phyloP scores from a whole-genome alignment of 2,888 invertebrate genomes.

The Acanthosoma haemorrhoidale region DNA sequence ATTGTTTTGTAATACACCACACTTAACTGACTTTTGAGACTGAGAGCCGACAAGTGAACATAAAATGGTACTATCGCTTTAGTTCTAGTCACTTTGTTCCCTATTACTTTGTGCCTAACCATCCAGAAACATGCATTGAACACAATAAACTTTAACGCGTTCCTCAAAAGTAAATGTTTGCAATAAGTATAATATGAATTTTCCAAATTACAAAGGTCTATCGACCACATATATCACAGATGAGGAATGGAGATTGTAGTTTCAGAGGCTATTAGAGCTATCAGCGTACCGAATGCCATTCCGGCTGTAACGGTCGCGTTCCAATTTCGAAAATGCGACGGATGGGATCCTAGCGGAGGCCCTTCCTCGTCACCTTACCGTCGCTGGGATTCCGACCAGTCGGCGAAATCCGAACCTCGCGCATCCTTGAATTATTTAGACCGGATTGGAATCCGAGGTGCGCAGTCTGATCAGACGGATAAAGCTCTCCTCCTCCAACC shows the following conservation, averaged over 20 bases:
- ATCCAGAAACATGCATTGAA: no score
- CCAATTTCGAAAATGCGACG: background rate
- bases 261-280: background rate
- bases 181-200: no score
- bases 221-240: no score
- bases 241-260: background rate
- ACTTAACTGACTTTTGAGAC: no score
- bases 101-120: no score
- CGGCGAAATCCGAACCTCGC: background rate
- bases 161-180: no score
- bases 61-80: no score
- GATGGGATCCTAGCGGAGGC: background rate
- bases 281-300: background rate
- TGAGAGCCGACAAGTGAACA: no score
- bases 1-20: no score
- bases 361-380: conserved; percentile 12
- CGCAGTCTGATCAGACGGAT: background rate
- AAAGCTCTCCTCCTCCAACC: background rate
- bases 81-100: no score
- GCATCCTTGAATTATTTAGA: conserved; percentile 3
- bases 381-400: background rate
- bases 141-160: no score
- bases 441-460: background rate
- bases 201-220: no score
- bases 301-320: background rate